These are phyloP conservation scores for Rhimphoctona megacephalus DNA, from an alignment of 2,888 invertebrate species.

Conservation along the genomic window DNA sequence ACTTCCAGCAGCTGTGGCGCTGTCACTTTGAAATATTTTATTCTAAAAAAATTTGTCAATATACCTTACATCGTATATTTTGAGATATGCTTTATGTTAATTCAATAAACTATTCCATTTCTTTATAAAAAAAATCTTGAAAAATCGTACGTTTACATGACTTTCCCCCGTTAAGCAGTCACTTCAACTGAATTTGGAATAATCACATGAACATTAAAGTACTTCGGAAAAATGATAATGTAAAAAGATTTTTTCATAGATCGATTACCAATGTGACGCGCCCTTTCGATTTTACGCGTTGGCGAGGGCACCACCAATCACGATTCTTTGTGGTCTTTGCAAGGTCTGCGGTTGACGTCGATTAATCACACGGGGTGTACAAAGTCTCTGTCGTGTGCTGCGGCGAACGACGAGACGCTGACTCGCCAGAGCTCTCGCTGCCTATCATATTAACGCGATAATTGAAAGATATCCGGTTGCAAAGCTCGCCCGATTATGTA, in stretches of 20 bases:
- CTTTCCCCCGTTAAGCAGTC: no score
- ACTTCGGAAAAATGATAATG: background rate
- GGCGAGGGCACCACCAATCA: constrained; percentile 18
- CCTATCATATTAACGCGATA: constrained; percentile 83
- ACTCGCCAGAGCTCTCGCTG: constrained; percentile 80
- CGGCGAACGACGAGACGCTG: constrained; percentile 83
- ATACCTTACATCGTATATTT: no score
- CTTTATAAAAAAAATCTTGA: no score
- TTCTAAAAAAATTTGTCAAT: no score
- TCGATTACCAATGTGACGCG: constrained; percentile 9
- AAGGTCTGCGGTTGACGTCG: constrained; percentile 83
- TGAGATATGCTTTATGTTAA: no score
- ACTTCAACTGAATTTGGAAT: background rate
- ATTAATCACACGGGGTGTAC: constrained; percentile 80
- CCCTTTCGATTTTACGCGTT: constrained; percentile 26
- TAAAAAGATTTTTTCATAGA: background rate
- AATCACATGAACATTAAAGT: background rate
- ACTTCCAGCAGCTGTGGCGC: no score
- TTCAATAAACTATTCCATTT: no score
- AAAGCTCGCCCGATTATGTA: constrained; percentile 78
- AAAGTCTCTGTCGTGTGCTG: constrained; percentile 77
- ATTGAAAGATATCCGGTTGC: constrained; percentile 84
- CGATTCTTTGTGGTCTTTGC: constrained; percentile 69
- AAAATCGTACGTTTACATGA: no score
- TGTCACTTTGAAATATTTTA: no score